These are phyloP conservation scores for Anoplius nigerrimus DNA, from an alignment of 2,888 invertebrate species.

Conservation along the genomic window DNA sequence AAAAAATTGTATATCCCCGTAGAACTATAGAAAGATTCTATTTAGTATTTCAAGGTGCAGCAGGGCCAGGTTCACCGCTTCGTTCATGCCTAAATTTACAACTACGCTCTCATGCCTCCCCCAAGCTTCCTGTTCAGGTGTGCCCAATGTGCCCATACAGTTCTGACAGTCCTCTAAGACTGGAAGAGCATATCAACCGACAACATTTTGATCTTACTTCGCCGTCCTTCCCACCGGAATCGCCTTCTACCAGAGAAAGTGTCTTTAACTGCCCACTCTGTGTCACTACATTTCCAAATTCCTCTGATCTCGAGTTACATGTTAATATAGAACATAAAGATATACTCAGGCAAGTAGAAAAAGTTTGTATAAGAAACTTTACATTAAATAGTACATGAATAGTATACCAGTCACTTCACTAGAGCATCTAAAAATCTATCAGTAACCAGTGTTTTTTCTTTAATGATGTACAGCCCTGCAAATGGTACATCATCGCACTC, in stretches of 20 bases:
- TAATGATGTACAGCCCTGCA: constrained; percentile 61
- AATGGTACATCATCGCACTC: constrained; percentile 67
- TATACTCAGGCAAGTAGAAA: constrained; percentile 81
- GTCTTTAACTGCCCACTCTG: constrained; percentile 88
- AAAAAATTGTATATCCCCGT: no score
- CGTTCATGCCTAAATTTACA: constrained; percentile 76
- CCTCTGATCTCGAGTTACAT: constrained; percentile 88
- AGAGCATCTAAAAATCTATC: no score
- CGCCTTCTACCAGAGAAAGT: constrained; percentile 66
- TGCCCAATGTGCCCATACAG: constrained; percentile 88
- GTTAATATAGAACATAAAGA: constrained; percentile 91
- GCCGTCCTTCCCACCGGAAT: constrained; percentile 79
- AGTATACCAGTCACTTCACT: background rate
- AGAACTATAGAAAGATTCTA: background rate
- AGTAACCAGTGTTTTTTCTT: background rate
- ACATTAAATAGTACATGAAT: background rate
- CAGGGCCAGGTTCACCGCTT: constrained; percentile 85
- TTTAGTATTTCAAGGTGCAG: constrained; percentile 68
- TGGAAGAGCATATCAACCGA: constrained; percentile 90
- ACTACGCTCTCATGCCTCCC: constrained; percentile 71
- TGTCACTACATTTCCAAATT: constrained; percentile 82
- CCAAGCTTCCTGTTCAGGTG: constrained; percentile 74
- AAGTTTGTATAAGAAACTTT: background rate
- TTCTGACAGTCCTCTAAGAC: constrained; percentile 83
- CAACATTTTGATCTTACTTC: constrained; percentile 89